A percentile compares a stretch with the other conserved stretches of the same genome.
Conservation (phyloP, 1,140 invertebrate genomes). For the Drosophila pseudoananassae region DNA sequence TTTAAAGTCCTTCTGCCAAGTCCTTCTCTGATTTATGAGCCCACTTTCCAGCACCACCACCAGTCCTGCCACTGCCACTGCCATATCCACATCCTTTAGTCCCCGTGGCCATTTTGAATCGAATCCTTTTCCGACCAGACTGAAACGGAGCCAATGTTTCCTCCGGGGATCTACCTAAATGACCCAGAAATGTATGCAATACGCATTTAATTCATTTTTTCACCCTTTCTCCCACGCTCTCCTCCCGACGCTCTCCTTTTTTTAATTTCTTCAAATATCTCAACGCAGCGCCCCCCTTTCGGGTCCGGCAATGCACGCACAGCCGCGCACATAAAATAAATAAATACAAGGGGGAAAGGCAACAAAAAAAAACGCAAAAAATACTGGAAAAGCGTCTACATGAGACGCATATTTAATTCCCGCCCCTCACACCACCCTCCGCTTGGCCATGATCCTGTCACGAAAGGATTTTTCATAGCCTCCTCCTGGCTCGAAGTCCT, state of each 20-base stretch:
- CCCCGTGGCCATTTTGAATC: conserved; percentile 8
- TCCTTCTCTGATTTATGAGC: not conserved
- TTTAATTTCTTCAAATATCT: conserved; percentile 70
- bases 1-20: not conserved
- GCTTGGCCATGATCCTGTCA: conserved; percentile 17
- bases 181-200: conserved; percentile 60
- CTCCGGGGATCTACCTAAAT: conserved; percentile 41
- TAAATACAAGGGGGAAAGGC: conserved; percentile 46
- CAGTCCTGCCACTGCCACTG: not conserved
- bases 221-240: conserved; percentile 1
- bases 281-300: conserved; percentile 1
- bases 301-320: conserved; percentile 64
- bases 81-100: not conserved
- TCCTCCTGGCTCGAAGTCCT: conserved; percentile 33
- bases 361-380: conserved; percentile 14
- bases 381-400: conserved; percentile 56
- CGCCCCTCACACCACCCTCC: conserved; percentile 22
- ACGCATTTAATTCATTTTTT: conserved; percentile 56
- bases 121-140: conserved; percentile 11
- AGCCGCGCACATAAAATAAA: conserved; percentile 75
- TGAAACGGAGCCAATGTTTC: conserved; percentile 11
- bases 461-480: conserved; percentile 74
- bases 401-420: conserved; percentile 78
- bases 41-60: too few relatives aligned
- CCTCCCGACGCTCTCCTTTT: not conserved